Evolutionary conservation across 1,140 invertebrate genomes (phyloP).

Genomic region (Metaphire vulgaris): DNA sequence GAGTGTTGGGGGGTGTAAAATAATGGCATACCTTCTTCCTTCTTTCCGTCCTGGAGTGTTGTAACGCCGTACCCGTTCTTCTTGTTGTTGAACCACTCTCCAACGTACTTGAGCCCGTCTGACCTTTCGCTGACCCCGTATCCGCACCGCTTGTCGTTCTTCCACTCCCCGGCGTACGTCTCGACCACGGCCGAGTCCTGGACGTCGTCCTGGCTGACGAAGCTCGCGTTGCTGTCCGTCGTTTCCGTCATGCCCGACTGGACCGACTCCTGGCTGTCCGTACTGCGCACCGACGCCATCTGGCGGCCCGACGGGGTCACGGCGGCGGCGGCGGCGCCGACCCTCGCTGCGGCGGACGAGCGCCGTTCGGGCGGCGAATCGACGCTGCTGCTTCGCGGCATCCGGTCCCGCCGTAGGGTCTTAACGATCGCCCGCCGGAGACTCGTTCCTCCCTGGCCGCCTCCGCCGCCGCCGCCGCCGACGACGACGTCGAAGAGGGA

Average conservation of each 20-base stretch:
- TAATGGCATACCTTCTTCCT: slow-evolving; percentile 93
- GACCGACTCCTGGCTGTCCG: slow-evolving; percentile 49
- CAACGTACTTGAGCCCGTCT: slow-evolving; percentile 74
- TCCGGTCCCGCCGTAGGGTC: neutral
- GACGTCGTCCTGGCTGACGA: slow-evolving; percentile 47
- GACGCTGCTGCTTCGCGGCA: neutral
- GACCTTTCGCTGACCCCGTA: slow-evolving; percentile 88
- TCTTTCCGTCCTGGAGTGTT: slow-evolving; percentile 86
- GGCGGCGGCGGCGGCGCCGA: slow-evolving; percentile 39
- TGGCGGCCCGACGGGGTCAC: slow-evolving; percentile 29
- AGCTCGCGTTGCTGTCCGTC: slow-evolving; percentile 84
- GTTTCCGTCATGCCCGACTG: slow-evolving; percentile 77
- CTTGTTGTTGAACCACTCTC: slow-evolving; percentile 89
- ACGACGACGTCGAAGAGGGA: slow-evolving; percentile 69
- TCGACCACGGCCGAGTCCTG: slow-evolving; percentile 57
- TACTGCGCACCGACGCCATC: slow-evolving; percentile 47
- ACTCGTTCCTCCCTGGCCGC: slow-evolving; percentile 57
- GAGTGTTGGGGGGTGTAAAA: too few relatives aligned
- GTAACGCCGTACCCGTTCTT: slow-evolving; percentile 99
- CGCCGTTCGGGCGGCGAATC: neutral
- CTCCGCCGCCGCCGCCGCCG: too few relatives aligned
- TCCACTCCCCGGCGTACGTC: slow-evolving; percentile 99
- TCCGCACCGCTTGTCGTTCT: slow-evolving; percentile 93
- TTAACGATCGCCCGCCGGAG: slow-evolving; percentile 69
- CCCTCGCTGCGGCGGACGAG: neutral